Base-by-base conservation (phyloP, 2,888 invertebrate species). In the Branchinecta sandiegonensis region DNA sequence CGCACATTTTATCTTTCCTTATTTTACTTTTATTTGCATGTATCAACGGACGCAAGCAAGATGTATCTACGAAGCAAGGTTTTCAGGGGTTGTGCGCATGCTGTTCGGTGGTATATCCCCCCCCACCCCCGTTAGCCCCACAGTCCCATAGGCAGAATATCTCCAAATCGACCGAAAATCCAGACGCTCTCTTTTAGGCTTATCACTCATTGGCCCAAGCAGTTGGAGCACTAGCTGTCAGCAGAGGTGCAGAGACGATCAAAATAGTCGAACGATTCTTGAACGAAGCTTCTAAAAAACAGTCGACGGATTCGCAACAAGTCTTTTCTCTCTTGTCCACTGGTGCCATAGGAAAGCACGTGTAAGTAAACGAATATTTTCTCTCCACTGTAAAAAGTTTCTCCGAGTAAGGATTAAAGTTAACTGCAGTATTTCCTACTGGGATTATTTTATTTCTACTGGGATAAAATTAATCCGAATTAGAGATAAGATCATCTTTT, bases 191-290 rank as follows among this genome's bases (percentile, higher is more conserved):
- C 37, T 37, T 37, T 65, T 79, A 84, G 79, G 94, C 95, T 17
- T 95, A 90, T 80, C 92, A 94, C 79, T 95, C 95, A 46, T 83
- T 97, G 74, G 95, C 97, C 8, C 95, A 96, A 78, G 95, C 94
- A 78, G 92, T 95, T 68, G 95, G 96, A 8, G 88, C 88, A 2
- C 79, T 85, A 37, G 82, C 83, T 14, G 79, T 81, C 47, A 79
- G 80, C 46, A 75, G 81, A 85, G 65, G 85, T 86, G 37, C 82
- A 82, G 66, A 82, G 84, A 74, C 67, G 78, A 80, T 63, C 75
- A 71, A 50, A 47, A 81, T 86, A 65, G 85, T 87, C 23, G 82
- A 82, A 65, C 82, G 84, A 74, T 83, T 86, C 73, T 83, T 90
- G 72, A 83, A 83, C 71, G 89, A 90, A 76, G 85, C 89, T 14